Conservation (phyloP, 2,888 invertebrate genomes). For the Drosophila borborema region DNA sequence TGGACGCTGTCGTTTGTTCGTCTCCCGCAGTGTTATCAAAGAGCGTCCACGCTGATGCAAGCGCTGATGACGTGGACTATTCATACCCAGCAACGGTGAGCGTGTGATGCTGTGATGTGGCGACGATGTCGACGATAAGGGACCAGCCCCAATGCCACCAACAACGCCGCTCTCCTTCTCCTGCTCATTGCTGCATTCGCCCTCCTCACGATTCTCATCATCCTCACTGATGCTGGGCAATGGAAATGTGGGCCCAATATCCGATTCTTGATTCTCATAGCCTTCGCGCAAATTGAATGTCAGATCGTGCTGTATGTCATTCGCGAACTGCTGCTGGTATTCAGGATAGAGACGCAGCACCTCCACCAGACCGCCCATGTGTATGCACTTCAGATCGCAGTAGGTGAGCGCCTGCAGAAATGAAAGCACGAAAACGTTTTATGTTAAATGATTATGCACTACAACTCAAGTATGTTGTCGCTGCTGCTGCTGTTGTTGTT, state of each 20-base stretch:
- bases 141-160: conserved; percentile 88
- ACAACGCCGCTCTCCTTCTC: conserved; percentile 93
- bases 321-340: conserved; percentile 96
- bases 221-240: conserved; percentile 98
- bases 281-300: conserved; percentile 97
- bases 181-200: conserved; percentile 94
- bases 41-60: conserved; percentile 85
- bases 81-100: conserved; percentile 80
- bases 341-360: conserved; percentile 96
- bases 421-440: conserved; percentile 24
- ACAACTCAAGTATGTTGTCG: conserved; percentile 11
- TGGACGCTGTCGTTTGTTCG: conserved; percentile 89
- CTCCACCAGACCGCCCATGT: conserved; percentile 95
- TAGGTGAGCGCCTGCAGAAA: conserved; percentile 92
- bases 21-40: conserved; percentile 87
- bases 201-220: conserved; percentile 95
- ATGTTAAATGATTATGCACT: conserved; percentile 60
- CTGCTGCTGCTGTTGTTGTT: background rate
- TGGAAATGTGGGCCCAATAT: conserved; percentile 86
- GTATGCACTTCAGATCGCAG: conserved; percentile 97
- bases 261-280: conserved; percentile 91
- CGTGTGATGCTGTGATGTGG: conserved; percentile 83
- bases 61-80: conserved; percentile 81
- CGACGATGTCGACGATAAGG: conserved; percentile 86
- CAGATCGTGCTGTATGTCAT: conserved; percentile 97